Base-by-base conservation (phyloP, 1,140 invertebrate genomes). In the Drosophila quadrilineata region DNA sequence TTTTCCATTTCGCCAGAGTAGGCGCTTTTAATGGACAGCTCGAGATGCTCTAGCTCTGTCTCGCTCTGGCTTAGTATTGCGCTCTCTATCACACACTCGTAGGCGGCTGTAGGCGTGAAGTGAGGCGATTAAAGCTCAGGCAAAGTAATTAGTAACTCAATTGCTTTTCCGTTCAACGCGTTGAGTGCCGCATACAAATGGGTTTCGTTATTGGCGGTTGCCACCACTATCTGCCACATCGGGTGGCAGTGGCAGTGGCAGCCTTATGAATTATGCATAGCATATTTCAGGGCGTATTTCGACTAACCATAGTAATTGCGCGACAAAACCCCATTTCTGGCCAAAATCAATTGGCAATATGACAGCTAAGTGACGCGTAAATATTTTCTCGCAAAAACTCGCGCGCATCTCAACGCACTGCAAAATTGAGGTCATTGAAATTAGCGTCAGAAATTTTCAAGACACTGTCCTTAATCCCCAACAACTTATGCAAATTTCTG, bases 141-240 rank as follows among this genome's bases (percentile, higher is more conserved):
- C 60, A 77, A 71, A 84, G 79, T 84, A 84, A 84, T 84, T 84
- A 84, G 77, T 84, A 71, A 84, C 77, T 85, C 77, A 85, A 84
- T 84, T 77, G 79, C 60, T 82, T 77, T 49, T 45, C 24, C 48
- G 60, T 21, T 29, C 36, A 40, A 43, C n/a, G 53, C 65, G 65
- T 40, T 62, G 65, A 75, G 75, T 54, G 66, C 59, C 33, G 68
- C 75, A 77, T 85, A 71, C 79, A 84, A 79, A 79, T 80, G 35
- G 70, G 38, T 22, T n/a, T 26, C 31, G 40, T 54, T 54, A 68
- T 68, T 62, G 57, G 64, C 12, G 62, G 62, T 65, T 65, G 29
- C 22, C 40, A 10, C 28, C 6, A 16, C 3, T 19, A 19, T 46
- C 21, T 6, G 38, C n/a, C 6, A 16, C n/a, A n/a, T n/a, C n/a